Evolutionary conservation across 2,113 vertebrate genomes (phyloP), one percentile per base, ranked within the genome.

Genomic region (Anser cygnoides): DNA sequence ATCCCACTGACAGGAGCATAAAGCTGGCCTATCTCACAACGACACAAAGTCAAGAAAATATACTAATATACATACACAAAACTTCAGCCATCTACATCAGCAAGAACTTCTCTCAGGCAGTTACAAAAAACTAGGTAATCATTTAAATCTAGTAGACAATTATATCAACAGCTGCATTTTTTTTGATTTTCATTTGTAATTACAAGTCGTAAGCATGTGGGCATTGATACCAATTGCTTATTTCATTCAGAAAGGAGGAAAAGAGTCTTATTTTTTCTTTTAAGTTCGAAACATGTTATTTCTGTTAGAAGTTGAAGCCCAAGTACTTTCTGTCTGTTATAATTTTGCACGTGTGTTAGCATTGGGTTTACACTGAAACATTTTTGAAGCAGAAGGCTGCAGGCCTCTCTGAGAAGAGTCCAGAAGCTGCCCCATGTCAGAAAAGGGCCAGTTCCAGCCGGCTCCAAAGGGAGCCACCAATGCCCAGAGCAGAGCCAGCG

Each of bases 261-360:
- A 67, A 25, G 61, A 59, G 35, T 9, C 2, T 0, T 62, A 58
- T 57, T 90, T 75, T 31, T 76, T 44, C 31, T 49, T 50, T 37
- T 7, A 46, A 41, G 8, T 1, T 75, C 54, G 29, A 74, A 70
- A 70, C 0, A 0, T 3, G 37, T 18, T 13, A 16, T 41, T 57
- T 52, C 37, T n/a, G 50, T 3, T 31, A 62, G 41, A 43, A 93
- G 25, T 16, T 80, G 49, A 83, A 80, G 49, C 22, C 57, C 25
- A 31, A 65, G 28, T 43, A 84, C 31, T 50, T 55, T 35, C 49
- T 63, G 46, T n/a, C 46, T n/a, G 21, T 20, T 85, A 10, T 1
- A 23, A 61, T 19, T 75, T 11, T 59, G 25, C 43, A 55, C 2
- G 0, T 16, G 59, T 1, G 0, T 44, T 44, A 44, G 43, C 7